A percentile compares a stretch with the other conserved stretches of the same genome.
These are phyloP conservation scores for Lasioglossum vierecki DNA, from an alignment of 2,888 invertebrate genomes.

Conservation along the genomic window DNA sequence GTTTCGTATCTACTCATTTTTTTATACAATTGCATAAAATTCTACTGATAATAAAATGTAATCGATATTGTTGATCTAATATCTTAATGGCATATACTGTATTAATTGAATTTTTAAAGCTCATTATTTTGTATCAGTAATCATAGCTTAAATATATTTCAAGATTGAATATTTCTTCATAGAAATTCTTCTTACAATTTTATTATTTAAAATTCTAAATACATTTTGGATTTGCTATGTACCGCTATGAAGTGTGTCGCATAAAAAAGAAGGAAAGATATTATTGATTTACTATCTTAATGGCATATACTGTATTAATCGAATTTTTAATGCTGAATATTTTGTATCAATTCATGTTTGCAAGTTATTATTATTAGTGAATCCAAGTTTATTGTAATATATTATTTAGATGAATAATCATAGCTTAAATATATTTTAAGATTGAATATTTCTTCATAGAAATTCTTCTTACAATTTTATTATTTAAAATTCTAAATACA, in stretches of 20 bases:
- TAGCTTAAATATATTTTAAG: neutral
- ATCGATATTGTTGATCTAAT: neutral
- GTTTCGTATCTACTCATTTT: neutral
- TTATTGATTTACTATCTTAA: neutral
- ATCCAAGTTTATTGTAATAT: neutral
- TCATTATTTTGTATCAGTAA: too few relatives aligned
- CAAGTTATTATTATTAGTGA: too few relatives aligned
- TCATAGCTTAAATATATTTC: neutral
- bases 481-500: too few relatives aligned
- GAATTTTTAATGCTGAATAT: neutral
- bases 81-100: neutral
- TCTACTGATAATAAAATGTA: neutral
- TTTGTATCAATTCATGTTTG: too few relatives aligned
- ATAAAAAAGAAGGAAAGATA: too few relatives aligned
- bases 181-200: neutral
- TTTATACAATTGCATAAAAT: too few relatives aligned
- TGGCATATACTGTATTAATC: neutral
- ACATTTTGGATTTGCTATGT: neutral
- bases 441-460: neutral
- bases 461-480: neutral
- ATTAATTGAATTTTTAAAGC: neutral
- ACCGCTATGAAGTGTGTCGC: neutral
- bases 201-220: too few relatives aligned
- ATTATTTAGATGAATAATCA: neutral
- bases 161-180: neutral